Evolutionary conservation across 2,113 vertebrate species (phyloP).

Genomic region (Trachemys scripta): DNA sequence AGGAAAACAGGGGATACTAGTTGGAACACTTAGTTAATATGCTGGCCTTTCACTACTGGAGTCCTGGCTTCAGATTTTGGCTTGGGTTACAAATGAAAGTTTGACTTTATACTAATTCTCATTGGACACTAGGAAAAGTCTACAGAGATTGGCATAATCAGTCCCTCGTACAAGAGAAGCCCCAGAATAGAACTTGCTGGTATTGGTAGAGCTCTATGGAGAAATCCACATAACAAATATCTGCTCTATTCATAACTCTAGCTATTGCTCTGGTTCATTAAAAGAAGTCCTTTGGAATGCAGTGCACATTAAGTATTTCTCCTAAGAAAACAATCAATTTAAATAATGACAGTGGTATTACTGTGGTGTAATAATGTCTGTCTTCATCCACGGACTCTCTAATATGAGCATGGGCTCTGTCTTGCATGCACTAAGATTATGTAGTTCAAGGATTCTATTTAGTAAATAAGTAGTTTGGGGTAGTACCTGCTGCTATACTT

Average conservation of each 20-base stretch:
- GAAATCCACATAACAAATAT: not conserved
- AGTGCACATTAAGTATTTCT: not conserved
- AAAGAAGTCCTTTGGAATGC: too few species aligned
- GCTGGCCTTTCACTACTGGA: too few species aligned
- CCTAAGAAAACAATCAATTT: not conserved
- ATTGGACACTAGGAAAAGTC: not conserved
- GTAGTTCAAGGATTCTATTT: too few species aligned
- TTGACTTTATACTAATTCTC: not conserved
- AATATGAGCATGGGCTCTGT: not conserved
- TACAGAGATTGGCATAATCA: not conserved
- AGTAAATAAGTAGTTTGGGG: not conserved
- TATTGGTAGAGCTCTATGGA: not conserved
- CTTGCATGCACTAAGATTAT: not conserved
- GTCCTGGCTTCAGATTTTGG: too few species aligned
- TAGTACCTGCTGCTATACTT: not conserved
- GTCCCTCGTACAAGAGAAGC: not conserved
- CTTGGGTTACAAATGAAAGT: not conserved
- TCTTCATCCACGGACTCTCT: fast-evolving
- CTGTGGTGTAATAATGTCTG: fast-evolving
- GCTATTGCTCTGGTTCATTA: not conserved
- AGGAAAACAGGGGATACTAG: too few species aligned
- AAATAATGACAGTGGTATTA: not conserved
- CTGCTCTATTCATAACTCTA: not conserved
- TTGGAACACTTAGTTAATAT: too few species aligned
- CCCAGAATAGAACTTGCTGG: not conserved